Conservation (phyloP, 2,888 invertebrate genomes). For the Hyalella azteca region DNA sequence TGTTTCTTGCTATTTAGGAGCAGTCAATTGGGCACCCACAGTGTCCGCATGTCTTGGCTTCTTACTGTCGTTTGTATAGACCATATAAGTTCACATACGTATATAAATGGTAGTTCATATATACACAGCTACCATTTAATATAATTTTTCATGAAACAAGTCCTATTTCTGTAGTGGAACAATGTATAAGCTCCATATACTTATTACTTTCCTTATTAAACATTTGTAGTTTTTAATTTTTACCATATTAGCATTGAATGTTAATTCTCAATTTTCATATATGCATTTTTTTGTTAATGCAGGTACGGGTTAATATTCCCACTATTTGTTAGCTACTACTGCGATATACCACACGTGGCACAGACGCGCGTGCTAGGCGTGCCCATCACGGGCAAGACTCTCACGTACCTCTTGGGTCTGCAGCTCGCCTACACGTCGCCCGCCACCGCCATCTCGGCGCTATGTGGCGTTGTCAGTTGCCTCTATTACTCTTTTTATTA, state of each 20-base stretch:
- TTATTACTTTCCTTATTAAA: not conserved
- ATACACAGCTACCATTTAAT: too few relatives aligned
- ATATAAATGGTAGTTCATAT: too few relatives aligned
- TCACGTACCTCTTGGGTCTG: constrained; percentile 67
- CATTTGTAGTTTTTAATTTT: not conserved
- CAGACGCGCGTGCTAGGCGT: constrained; percentile 65
- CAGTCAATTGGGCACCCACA: too few relatives aligned
- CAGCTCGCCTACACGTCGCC: constrained; percentile 65
- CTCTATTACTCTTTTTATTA: too few relatives aligned
- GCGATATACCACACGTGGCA: constrained; percentile 66
- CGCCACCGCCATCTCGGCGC: constrained; percentile 63
- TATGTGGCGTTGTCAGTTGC: constrained; percentile 65
- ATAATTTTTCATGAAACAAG: too few relatives aligned
- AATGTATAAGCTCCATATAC: not conserved
- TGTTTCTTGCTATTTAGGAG: too few relatives aligned
- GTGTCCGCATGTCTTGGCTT: too few relatives aligned
- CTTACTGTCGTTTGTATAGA: too few relatives aligned
- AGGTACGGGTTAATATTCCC: constrained; percentile 66
- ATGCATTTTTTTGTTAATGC: constrained; percentile 38
- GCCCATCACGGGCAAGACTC: constrained; percentile 67
- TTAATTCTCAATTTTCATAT: too few relatives aligned
- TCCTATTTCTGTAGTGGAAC: too few relatives aligned
- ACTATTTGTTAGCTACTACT: constrained; percentile 66
- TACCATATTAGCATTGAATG: not conserved
- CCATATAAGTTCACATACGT: too few relatives aligned